Percentiles rank a stretch among this genome's conserved stretches.
phyloP scores from a whole-genome alignment of 2,888 invertebrate genomes.

The Athetis lepigone region DNA sequence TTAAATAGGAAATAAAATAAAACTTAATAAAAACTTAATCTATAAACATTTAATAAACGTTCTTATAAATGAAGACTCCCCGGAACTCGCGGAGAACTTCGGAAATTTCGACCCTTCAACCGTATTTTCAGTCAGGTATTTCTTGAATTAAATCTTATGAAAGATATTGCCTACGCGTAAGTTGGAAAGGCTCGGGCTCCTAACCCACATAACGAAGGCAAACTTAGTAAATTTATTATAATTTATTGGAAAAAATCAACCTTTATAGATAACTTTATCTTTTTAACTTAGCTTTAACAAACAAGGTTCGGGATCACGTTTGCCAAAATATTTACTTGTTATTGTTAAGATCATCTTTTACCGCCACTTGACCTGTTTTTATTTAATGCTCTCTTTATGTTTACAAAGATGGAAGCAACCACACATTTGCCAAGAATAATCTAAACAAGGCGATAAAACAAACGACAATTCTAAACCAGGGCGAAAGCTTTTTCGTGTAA shows the following conservation, averaged over 20 bases:
- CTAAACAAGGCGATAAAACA: constrained; percentile 21
- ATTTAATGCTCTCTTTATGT: constrained; percentile 19
- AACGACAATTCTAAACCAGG: constrained; percentile 20
- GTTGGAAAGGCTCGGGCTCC: constrained; percentile 36
- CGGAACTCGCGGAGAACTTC: constrained; percentile 54
- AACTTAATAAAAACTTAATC: constrained; percentile 36
- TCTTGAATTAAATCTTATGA: constrained; percentile 61
- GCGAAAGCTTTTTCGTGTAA: constrained; percentile 53
- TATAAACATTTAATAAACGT: constrained; percentile 57
- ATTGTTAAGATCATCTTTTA: constrained; percentile 32
- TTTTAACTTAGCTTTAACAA: constrained; percentile 57
- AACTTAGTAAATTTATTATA: constrained; percentile 65
- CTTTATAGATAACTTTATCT: constrained; percentile 54
- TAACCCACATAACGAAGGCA: constrained; percentile 54
- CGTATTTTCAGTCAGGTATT: constrained; percentile 63
- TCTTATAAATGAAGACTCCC: constrained; percentile 42
- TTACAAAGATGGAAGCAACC: constrained; percentile 1
- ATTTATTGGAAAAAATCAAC: constrained; percentile 63
- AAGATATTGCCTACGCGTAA: constrained; percentile 59
- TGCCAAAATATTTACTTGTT: constrained; percentile 51
- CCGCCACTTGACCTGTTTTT: constrained; percentile 17
- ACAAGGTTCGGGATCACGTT: constrained; percentile 41
- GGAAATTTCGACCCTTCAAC: constrained; percentile 51
- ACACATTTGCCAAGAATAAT: not conserved
- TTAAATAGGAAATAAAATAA: constrained; percentile 19